Conservation (phyloP, 1,140 invertebrate species). For the Brevipalpus yothersi region DNA sequence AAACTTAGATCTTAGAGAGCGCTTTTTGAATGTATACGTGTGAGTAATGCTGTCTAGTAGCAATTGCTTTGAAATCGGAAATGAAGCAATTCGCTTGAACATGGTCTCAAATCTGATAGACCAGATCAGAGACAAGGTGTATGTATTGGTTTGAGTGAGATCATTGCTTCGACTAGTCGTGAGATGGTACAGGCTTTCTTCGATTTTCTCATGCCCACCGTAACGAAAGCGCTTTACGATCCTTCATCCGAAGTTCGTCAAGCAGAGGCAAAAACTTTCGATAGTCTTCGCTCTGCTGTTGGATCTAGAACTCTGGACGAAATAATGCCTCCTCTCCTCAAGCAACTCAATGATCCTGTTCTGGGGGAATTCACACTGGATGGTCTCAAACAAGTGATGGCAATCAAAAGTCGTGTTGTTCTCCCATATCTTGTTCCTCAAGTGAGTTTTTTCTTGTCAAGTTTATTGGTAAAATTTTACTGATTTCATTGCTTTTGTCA, state of each 20-base stretch:
- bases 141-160: constrained; percentile 91
- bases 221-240: constrained; percentile 75
- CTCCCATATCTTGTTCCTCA: constrained; percentile 81
- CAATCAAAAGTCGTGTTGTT: constrained; percentile 79
- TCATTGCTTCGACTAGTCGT: constrained; percentile 80
- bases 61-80: too few species aligned
- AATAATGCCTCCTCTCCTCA: constrained; percentile 70
- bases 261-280: constrained; percentile 88
- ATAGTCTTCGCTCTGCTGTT: constrained; percentile 77
- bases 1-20: too few species aligned
- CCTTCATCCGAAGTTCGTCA: constrained; percentile 67
- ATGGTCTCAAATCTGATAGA: constrained; percentile 63
- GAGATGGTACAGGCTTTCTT: constrained; percentile 85
- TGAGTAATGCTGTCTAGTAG: too few species aligned
- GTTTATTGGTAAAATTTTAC: constrained; percentile 3
- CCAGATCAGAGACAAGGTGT: constrained; percentile 88
- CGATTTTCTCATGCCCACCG: constrained; percentile 88
- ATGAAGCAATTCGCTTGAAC: too few species aligned
- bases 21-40: too few species aligned
- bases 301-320: constrained; percentile 87
- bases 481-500: neutral
- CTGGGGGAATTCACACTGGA: constrained; percentile 66
- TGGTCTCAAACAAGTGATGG: constrained; percentile 84
- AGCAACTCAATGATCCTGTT: constrained; percentile 39
- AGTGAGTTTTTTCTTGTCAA: constrained; percentile 13